Percentiles rank a stretch among this genome's conserved stretches.
Conservation (phyloP, 2,888 invertebrate species). For the Drosophila setosimentum region DNA sequence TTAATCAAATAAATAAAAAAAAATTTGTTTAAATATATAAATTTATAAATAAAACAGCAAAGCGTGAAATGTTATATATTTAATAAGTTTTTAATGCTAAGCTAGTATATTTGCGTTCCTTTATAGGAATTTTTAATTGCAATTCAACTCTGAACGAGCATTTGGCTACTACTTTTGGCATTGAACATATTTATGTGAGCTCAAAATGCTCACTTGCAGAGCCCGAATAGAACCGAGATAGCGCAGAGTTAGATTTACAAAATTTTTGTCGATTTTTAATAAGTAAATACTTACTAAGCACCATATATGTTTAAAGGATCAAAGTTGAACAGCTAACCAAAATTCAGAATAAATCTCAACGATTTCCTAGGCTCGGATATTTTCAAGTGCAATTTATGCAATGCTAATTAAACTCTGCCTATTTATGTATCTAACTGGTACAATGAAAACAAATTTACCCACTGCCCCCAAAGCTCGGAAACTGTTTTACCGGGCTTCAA, state of each 20-base stretch:
- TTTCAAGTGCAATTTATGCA: not conserved
- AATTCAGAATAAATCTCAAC: not conserved
- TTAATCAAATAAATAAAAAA: not conserved
- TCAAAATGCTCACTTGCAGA: not conserved
- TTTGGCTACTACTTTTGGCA: conserved; percentile 47
- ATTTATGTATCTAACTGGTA: not conserved
- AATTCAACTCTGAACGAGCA: conserved; percentile 21
- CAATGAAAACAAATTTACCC: conserved; percentile 22
- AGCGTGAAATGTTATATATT: not conserved
- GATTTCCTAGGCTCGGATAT: not conserved
- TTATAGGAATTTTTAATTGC: conserved; percentile 3
- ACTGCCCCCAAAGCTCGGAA: not conserved
- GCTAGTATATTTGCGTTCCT: not conserved
- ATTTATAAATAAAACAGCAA: not conserved
- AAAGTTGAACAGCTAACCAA: not conserved
- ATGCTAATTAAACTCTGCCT: not conserved
- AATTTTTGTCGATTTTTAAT: not conserved
- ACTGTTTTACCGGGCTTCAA: conserved; percentile 11
- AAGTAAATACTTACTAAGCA: not conserved
- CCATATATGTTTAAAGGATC: not conserved
- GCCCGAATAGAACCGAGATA: not conserved
- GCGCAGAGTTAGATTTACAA: not conserved
- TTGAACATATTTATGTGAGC: conserved; percentile 28
- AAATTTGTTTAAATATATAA: not conserved
- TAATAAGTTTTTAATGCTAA: not conserved